Evolutionary conservation across 2,888 invertebrate genomes (phyloP).

Genomic region (Halocaridina rubra): DNA sequence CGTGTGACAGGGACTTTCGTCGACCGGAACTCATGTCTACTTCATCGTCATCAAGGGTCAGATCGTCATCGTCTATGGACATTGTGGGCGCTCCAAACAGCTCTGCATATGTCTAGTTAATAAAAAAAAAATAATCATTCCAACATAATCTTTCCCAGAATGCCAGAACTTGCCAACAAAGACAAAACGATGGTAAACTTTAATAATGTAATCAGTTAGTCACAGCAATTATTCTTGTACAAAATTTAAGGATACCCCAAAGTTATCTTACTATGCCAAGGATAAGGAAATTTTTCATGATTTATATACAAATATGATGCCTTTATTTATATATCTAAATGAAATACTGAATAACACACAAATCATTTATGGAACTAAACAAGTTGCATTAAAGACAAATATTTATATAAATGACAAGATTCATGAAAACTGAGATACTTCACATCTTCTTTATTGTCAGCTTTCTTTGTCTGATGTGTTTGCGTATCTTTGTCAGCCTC

Average conservation of each 20-base stretch:
- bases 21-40: slow-evolving; percentile 43
- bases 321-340: not conserved
- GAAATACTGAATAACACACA: not conserved
- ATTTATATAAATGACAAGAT: too few species aligned
- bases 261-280: too few species aligned
- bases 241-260: too few species aligned
- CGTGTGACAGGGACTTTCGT: slow-evolving; percentile 44
- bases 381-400: not conserved
- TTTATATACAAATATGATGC: not conserved
- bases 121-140: too few species aligned
- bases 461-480: slow-evolving; percentile 17
- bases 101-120: slow-evolving; percentile 92
- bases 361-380: not conserved
- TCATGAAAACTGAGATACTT: too few species aligned
- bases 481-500: slow-evolving; percentile 80
- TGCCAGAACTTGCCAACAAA: too few species aligned
- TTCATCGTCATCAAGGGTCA: slow-evolving; percentile 77
- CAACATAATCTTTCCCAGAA: too few species aligned
- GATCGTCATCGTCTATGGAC: slow-evolving; percentile 75
- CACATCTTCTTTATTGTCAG: slow-evolving; percentile 54
- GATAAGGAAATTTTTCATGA: too few species aligned
- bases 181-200: too few species aligned
- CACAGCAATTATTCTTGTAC: too few species aligned
- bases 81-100: slow-evolving; percentile 75
- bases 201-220: too few species aligned